Evolutionary conservation across 2,888 invertebrate species (phyloP).

Genomic region (Conomelus anceps): DNA sequence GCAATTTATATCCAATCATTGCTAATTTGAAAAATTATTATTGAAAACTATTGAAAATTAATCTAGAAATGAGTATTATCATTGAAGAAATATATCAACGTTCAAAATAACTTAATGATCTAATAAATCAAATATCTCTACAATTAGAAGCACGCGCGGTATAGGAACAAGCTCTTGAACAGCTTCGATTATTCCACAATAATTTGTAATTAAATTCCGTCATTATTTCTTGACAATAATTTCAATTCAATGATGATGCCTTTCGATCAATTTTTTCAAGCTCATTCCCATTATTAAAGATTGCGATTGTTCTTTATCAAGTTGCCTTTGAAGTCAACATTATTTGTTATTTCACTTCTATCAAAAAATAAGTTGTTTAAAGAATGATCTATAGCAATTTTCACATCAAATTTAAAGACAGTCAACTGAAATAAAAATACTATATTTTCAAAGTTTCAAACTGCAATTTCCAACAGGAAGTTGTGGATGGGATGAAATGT

Average conservation of each 20-base stretch:
- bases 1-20: neutral
- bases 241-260: neutral
- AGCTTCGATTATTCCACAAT: neutral
- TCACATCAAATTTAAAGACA: too few relatives aligned
- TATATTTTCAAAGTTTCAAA: too few relatives aligned
- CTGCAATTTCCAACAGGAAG: neutral
- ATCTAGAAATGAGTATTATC: neutral
- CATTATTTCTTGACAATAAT: neutral
- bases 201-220: neutral
- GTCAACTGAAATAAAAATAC: too few relatives aligned
- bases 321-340: too few relatives aligned
- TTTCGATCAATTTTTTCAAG: too few relatives aligned
- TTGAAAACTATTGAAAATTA: neutral
- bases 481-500: neutral
- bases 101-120: neutral
- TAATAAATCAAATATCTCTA: neutral
- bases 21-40: neutral
- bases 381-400: too few relatives aligned
- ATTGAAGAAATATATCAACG: neutral
- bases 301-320: too few relatives aligned
- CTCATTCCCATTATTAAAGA: too few relatives aligned
- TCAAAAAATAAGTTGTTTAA: too few relatives aligned
- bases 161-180: neutral
- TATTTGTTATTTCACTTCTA: too few relatives aligned
- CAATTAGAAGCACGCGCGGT: neutral